Percentiles rank a stretch among this genome's conserved stretches.
Evolutionary conservation across 2,797 vertebrate genomes (phyloP).

Genomic region (Eulemur mongoz): DNA sequence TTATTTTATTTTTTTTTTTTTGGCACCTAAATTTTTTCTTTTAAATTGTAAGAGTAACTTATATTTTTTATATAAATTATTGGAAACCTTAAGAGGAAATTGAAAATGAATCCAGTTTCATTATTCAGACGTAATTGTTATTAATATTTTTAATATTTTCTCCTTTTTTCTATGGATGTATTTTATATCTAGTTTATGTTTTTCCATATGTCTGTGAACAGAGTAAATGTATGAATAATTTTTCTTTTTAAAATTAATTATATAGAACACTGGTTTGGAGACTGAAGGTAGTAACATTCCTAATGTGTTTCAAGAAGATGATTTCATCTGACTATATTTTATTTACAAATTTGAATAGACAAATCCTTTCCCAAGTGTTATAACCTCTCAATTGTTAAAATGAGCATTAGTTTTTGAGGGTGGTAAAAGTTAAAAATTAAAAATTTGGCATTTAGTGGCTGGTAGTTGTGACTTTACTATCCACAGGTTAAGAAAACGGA

Average conservation of each 20-base stretch:
- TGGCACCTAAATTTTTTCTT: background rate
- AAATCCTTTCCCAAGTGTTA: background rate
- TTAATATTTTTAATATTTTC: background rate
- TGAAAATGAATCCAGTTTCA: background rate
- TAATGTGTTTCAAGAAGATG: background rate
- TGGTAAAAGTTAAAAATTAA: background rate
- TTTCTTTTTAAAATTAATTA: background rate
- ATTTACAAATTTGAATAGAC: background rate
- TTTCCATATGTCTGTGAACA: background rate
- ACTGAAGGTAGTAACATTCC: background rate
- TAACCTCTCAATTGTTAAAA: background rate
- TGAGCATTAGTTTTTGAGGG: background rate
- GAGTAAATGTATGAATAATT: background rate
- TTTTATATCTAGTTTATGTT: background rate
- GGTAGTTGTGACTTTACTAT: background rate
- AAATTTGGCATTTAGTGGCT: background rate
- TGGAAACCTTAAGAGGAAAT: background rate
- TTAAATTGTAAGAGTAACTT: background rate
- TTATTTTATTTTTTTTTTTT: too few species aligned
- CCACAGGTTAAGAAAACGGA: background rate
- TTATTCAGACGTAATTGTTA: background rate
- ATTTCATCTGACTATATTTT: background rate
- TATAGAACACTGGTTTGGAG: background rate
- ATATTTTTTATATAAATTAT: background rate
- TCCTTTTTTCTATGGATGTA: background rate